Evolutionary conservation across 2,888 invertebrate species (phyloP).

Genomic region (Zele albiditarsus): DNA sequence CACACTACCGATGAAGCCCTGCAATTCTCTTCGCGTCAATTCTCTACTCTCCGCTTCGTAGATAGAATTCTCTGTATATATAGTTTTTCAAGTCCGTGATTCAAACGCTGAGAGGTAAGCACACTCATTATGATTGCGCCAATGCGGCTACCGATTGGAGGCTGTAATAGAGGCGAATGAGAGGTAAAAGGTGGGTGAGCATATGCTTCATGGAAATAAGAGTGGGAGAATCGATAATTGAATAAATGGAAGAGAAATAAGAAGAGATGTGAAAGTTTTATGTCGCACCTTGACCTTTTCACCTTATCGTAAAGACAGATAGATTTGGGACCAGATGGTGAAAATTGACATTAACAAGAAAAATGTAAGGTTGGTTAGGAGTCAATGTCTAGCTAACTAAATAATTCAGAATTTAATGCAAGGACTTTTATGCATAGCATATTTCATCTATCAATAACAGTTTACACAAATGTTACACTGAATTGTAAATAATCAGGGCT

Average conservation of each 20-base stretch:
- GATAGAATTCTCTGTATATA: not conserved
- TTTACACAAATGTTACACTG: too few relatives aligned
- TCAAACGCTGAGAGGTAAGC: not conserved
- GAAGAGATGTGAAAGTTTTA: constrained; percentile 10
- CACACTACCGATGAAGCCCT: not conserved
- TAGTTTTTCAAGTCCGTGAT: not conserved
- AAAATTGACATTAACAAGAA: not conserved
- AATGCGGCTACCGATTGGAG: not conserved
- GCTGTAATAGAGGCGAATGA: not conserved
- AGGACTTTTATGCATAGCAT: too few relatives aligned
- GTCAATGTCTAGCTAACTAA: too few relatives aligned
- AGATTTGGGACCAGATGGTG: not conserved
- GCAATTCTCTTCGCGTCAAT: not conserved
- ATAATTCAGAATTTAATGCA: too few relatives aligned
- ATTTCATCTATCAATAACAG: too few relatives aligned
- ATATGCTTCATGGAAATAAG: not conserved
- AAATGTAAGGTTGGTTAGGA: not conserved
- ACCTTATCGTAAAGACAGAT: constrained; percentile 18
- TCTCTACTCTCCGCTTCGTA: not conserved
- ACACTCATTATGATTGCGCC: constrained; percentile 1
- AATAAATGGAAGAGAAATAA: constrained; percentile 7
- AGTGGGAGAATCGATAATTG: constrained; percentile 33
- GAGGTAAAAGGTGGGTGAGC: not conserved
- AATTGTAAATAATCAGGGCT: too few relatives aligned
- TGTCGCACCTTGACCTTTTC: constrained; percentile 35